phyloP scores from a whole-genome alignment of 1,140 invertebrate genomes.

The Neelides sp. region DNA sequence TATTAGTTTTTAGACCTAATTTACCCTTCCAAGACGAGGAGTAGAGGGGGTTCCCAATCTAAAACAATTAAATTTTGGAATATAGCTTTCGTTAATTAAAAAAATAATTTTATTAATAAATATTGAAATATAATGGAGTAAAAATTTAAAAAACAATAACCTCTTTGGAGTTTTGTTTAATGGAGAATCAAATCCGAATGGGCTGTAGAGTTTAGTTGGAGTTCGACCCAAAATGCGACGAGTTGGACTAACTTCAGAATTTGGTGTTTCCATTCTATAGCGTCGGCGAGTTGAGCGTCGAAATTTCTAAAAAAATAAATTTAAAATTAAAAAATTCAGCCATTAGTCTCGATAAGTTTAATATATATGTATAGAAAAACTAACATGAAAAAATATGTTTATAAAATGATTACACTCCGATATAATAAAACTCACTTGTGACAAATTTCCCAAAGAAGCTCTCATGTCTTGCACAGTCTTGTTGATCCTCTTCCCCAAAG shows the following conservation, averaged over 20 bases:
- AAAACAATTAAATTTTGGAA: neutral
- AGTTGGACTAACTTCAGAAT: slow-evolving; percentile 36
- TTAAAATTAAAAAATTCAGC: slow-evolving; percentile 2
- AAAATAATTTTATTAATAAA: neutral
- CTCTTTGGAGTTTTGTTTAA: slow-evolving; percentile 38
- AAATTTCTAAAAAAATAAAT: slow-evolving; percentile 39
- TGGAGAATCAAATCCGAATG: slow-evolving; percentile 39
- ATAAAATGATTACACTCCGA: slow-evolving; percentile 10
- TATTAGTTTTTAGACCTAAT: neutral
- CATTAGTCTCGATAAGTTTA: neutral
- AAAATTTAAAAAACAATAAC: slow-evolving; percentile 24
- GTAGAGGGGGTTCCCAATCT: neutral
- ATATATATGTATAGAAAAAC: no score
- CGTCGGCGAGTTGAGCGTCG: slow-evolving; percentile 44
- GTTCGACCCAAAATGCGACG: slow-evolving; percentile 45
- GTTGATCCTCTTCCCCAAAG: slow-evolving; percentile 37
- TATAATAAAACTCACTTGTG: slow-evolving; percentile 39
- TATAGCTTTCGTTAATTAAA: neutral
- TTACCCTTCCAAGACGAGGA: slow-evolving; percentile 3
- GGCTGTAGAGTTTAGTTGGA: slow-evolving; percentile 50
- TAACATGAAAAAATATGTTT: no score
- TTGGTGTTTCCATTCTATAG: slow-evolving; percentile 43
- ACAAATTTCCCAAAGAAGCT: slow-evolving; percentile 44
- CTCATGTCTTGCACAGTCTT: slow-evolving; percentile 46
- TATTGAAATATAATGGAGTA: slow-evolving; percentile 1